These are phyloP conservation scores for Aphelocoma coerulescens DNA, from an alignment of 2,113 vertebrate species.

Conservation along the genomic window DNA sequence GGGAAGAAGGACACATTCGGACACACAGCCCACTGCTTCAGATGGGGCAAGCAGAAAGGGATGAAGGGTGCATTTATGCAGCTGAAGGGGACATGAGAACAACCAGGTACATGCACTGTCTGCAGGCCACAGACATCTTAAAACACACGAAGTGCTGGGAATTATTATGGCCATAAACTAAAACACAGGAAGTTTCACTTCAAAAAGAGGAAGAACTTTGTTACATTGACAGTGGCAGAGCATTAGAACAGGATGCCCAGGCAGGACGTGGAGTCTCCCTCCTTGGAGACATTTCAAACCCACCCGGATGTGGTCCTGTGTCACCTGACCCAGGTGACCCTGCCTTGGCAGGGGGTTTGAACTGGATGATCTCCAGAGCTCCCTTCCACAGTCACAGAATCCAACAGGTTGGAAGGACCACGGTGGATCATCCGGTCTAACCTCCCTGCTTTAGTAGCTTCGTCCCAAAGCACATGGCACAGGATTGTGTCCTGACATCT, in stretches of 20 bases:
- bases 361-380: background rate
- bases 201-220: background rate
- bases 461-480: background rate
- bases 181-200: background rate
- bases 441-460: background rate
- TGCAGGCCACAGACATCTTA: rapidly evolving
- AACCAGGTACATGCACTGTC: no score
- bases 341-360: background rate
- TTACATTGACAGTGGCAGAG: background rate
- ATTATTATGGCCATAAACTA: rapidly evolving
- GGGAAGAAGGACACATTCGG: background rate
- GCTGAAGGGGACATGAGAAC: background rate
- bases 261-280: background rate
- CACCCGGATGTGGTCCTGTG: no score
- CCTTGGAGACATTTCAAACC: background rate
- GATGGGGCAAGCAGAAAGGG: background rate
- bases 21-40: background rate
- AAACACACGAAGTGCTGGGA: rapidly evolving
- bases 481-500: no score
- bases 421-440: background rate
- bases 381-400: background rate
- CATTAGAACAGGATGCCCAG: background rate
- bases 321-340: background rate
- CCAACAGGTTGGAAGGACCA: no score
- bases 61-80: rapidly evolving